These are phyloP conservation scores for Aphis gossypii DNA, from an alignment of 1,140 invertebrate genomes.

Conservation along the genomic window DNA sequence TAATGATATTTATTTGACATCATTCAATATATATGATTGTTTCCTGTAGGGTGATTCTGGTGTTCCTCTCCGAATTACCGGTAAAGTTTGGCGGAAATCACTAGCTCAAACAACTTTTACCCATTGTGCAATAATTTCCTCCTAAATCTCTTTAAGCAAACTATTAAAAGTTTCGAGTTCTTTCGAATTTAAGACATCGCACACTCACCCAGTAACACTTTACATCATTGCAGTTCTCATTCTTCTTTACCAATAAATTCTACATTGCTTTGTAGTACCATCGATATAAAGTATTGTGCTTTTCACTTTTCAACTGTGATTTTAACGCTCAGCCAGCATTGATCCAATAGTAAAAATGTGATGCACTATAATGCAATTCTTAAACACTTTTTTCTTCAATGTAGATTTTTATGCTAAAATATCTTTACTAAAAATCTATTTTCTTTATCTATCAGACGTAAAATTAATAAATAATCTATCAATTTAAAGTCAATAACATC, in stretches of 20 bases:
- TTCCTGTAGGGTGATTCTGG: background rate
- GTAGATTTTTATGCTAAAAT: background rate
- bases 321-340: background rate
- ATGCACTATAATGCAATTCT: background rate
- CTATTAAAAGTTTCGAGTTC: slow-evolving; percentile 11
- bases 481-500: too few relatives aligned
- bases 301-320: background rate
- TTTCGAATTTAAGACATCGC: background rate
- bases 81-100: slow-evolving; percentile 4
- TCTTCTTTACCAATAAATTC: background rate
- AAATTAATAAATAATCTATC: too few relatives aligned
- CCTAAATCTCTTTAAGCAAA: background rate
- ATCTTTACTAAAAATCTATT: background rate
- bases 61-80: background rate
- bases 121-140: background rate
- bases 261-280: background rate
- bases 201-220: background rate
- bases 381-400: background rate
- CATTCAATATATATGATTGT: slow-evolving; percentile 13
- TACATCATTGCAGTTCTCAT: background rate
- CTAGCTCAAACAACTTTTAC: background rate
- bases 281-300: background rate
- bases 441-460: background rate
- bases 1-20: slow-evolving; percentile 1
- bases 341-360: background rate